These are phyloP conservation scores for Drosophila mulleri DNA, from an alignment of 2,888 invertebrate species.

Conservation along the genomic window DNA sequence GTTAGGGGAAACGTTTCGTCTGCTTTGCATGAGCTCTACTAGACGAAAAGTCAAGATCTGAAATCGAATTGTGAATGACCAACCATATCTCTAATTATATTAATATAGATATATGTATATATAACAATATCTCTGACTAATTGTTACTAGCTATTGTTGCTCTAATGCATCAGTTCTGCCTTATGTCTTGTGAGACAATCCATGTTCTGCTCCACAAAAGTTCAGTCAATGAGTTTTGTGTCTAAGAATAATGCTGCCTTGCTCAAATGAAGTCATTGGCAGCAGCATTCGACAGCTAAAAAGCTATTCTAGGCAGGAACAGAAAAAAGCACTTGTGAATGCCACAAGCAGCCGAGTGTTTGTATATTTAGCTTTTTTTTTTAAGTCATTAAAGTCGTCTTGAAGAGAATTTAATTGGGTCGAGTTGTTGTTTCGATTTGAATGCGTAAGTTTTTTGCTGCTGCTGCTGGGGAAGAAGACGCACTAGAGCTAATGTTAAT, in stretches of 20 bases:
- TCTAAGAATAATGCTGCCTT: constrained; percentile 23
- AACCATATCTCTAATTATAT: too few species aligned
- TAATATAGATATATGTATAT: too few species aligned
- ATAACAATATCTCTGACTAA: too few species aligned
- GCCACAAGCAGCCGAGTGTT: constrained; percentile 34
- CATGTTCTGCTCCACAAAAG: not conserved
- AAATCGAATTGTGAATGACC: not conserved
- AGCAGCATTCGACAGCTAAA: constrained; percentile 28
- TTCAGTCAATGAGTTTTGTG: not conserved
- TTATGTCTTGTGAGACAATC: not conserved
- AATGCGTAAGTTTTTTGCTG: constrained; percentile 34
- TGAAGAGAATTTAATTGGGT: constrained; percentile 58
- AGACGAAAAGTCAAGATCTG: not conserved
- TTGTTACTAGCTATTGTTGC: not conserved
- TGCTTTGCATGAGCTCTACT: too few species aligned
- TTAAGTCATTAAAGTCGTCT: constrained; percentile 47
- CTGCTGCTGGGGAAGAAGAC: constrained; percentile 45
- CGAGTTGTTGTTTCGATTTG: constrained; percentile 64
- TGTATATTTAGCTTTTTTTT: constrained; percentile 32
- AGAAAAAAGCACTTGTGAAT: constrained; percentile 42
- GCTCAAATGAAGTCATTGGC: constrained; percentile 51
- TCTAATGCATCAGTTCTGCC: not conserved
- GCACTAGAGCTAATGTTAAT: constrained; percentile 39
- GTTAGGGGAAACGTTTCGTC: too few species aligned
- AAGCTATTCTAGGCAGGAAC: constrained; percentile 13